Evolutionary conservation across 2,797 vertebrate genomes (phyloP).

Genomic region (Molossus alvarezi): DNA sequence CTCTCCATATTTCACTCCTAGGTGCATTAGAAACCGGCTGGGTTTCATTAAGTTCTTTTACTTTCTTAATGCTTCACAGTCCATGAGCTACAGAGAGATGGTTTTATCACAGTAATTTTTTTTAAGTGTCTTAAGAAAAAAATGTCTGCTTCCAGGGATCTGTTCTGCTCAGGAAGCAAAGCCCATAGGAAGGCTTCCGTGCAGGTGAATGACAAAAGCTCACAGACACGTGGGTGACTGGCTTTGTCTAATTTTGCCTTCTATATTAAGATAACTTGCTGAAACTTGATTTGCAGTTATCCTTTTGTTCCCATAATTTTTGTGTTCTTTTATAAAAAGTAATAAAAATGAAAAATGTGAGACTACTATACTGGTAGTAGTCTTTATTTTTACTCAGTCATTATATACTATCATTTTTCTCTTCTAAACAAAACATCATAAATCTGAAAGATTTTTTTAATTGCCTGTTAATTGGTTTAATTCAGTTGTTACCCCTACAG

Average conservation of each 20-base stretch:
- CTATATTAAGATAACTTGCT: neutral
- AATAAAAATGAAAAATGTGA: conserved; percentile 21
- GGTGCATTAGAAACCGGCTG: neutral
- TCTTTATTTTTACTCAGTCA: conserved; percentile 24
- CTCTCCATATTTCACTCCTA: neutral
- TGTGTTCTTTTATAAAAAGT: neutral
- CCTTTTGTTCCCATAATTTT: neutral
- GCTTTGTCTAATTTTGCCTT: neutral
- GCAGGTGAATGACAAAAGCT: neutral
- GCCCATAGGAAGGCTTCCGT: neutral
- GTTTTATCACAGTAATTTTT: neutral
- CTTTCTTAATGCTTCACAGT: neutral
- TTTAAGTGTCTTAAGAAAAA: neutral
- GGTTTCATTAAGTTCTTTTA: neutral
- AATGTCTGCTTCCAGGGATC: neutral
- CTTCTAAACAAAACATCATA: conserved; percentile 55
- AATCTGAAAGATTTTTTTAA: conserved; percentile 49
- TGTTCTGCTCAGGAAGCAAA: conserved; percentile 8
- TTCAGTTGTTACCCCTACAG: neutral
- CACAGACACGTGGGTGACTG: neutral
- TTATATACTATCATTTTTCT: neutral
- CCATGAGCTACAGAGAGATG: neutral
- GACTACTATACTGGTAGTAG: neutral
- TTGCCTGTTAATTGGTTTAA: conserved; percentile 31
- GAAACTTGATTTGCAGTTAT: neutral